Conservation (phyloP, 1,140 invertebrate species). For the Drosophila setifemur region DNA sequence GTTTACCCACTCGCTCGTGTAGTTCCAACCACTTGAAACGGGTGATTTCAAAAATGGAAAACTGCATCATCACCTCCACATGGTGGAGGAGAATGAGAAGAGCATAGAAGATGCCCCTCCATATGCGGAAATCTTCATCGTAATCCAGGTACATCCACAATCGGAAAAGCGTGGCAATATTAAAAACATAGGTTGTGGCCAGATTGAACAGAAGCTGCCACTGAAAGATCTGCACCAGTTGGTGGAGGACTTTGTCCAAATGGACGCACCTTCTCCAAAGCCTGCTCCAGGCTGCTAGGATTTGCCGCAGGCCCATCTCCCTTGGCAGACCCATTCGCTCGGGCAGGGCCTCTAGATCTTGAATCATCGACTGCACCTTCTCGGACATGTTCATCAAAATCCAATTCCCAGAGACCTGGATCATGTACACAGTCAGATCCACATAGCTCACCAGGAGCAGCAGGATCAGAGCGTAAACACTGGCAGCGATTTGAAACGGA, state of each 20-base stretch:
- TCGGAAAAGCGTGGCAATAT: conserved; percentile 40
- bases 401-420: conserved; percentile 29
- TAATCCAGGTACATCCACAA: conserved; percentile 25
- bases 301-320: conserved; percentile 29
- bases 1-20: neutral
- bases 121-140: neutral
- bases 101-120: neutral
- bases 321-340: conserved; percentile 2
- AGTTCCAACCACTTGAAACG: conserved; percentile 9
- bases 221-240: conserved; percentile 32
- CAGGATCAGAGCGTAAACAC: conserved; percentile 9
- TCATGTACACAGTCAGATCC: conserved; percentile 34
- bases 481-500: conserved; percentile 1
- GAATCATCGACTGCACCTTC: conserved; percentile 6
- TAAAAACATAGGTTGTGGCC: conserved; percentile 39
- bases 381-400: conserved; percentile 29
- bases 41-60: conserved; percentile 29
- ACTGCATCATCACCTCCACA: conserved; percentile 30
- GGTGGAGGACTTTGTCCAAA: conserved; percentile 11
- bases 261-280: conserved; percentile 34
- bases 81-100: conserved; percentile 15
- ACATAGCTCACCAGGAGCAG: conserved; percentile 24
- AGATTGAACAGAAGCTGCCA: conserved; percentile 49
- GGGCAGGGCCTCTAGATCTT: conserved; percentile 27
- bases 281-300: conserved; percentile 33